Percentiles rank a stretch among this genome's conserved stretches.
phyloP scores from a whole-genome alignment of 2,797 vertebrate genomes.

The Myiothlypis coronata region DNA sequence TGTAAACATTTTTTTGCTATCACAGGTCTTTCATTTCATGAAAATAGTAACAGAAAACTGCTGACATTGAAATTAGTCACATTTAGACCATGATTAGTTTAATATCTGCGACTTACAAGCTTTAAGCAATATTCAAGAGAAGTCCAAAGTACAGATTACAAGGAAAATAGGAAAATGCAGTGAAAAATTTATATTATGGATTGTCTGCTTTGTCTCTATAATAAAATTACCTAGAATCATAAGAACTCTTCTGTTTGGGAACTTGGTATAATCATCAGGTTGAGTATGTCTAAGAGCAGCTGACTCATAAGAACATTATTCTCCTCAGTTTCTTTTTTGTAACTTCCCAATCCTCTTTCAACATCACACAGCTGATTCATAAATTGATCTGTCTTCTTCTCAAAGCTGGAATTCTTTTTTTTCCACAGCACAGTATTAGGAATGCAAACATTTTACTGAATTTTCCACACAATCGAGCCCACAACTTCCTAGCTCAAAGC shows the following conservation, averaged over 20 bases:
- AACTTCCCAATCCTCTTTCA: neutral
- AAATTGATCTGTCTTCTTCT: neutral
- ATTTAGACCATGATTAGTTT: neutral
- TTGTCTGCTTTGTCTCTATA: neutral
- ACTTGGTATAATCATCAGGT: neutral
- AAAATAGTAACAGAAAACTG: neutral
- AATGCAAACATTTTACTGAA: slow-evolving; percentile 8
- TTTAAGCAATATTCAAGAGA: neutral
- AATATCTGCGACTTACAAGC: neutral
- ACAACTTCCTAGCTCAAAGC: neutral
- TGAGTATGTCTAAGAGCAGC: neutral
- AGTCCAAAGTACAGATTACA: neutral
- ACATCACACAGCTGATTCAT: neutral
- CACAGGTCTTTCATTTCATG: neutral
- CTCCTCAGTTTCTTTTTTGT: neutral
- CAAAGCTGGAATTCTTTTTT: neutral
- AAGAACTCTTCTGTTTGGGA: neutral
- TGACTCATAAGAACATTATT: neutral
- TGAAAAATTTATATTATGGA: neutral
- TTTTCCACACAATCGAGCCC: neutral
- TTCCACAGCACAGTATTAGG: neutral
- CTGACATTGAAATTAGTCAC: neutral
- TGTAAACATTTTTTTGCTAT: neutral
- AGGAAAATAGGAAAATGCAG: neutral
- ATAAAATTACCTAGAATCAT: neutral